Evolutionary conservation across 2,888 invertebrate species (phyloP), one percentile per base, ranked within the genome.

Genomic region (Amphimallon solstitiale): DNA sequence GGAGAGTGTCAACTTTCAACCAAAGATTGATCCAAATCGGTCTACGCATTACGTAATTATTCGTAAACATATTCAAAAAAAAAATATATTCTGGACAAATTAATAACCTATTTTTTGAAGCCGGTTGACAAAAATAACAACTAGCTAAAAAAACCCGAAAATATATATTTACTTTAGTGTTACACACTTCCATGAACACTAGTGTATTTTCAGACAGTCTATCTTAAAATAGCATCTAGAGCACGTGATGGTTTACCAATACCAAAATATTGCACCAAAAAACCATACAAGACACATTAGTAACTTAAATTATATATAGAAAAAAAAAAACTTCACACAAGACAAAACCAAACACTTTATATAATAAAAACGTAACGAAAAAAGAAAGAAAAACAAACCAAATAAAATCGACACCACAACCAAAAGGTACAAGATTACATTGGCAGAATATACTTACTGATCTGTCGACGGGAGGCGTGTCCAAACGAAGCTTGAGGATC

Each of bases 381-480:
- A 51, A 15, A 51, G n/a, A 40, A 34, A 46, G 4, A 46, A 34
- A 60, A 17, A 34, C 7, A 60, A 19, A 10, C 17, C n/a, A 45
- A 60, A 60, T 35, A 9, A 45, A 46, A 15, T 60, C 34, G 40
- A 56, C 14, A 12, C 59, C 21, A 40, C 9, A 59, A 59, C 23
- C 4, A 45, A 29, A n/a, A 46, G 15, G 6, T 21, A 19, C 10
- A 15, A 6, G 3, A 14, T n/a, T 19, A 5, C 7, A 6, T 52
- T 9, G 23, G 2, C n/a, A 40, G 29, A 52, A 54, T 19, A 10
- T 61, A 86, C 87, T 86, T 84, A 89, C 89, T 78, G 87, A 88
- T 84, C 88, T 82, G 78, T 89, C 89, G 63, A 89, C 88, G 49
- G 87, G 85, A 60, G 89, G 89, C 40, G 85, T 85, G 23, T 81